These are phyloP conservation scores for Dendroctonus valens DNA, from an alignment of 1,140 invertebrate genomes.

Conservation along the genomic window DNA sequence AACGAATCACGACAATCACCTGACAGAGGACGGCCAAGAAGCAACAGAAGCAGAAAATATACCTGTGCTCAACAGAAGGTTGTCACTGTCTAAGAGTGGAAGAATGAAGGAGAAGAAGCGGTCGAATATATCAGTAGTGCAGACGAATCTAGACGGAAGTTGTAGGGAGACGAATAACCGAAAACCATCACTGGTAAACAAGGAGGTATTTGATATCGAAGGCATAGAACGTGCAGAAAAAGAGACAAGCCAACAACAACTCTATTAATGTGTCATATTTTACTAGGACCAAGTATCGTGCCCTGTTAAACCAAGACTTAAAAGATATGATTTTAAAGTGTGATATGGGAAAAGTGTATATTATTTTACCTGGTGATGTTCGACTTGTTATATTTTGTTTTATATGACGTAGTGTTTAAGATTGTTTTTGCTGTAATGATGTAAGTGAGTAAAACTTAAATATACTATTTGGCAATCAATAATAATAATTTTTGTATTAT, in stretches of 20 bases:
- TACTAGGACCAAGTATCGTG: slow-evolving; percentile 4
- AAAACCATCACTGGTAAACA: slow-evolving; percentile 12
- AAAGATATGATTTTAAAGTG: no score
- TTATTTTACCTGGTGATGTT: no score
- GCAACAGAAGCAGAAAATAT: slow-evolving; percentile 10
- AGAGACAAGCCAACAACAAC: neutral
- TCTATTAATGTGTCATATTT: no score
- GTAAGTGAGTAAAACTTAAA: no score
- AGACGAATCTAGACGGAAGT: neutral
- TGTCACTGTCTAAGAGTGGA: slow-evolving; percentile 31
- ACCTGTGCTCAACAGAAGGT: slow-evolving; percentile 18
- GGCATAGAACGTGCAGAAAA: slow-evolving; percentile 23
- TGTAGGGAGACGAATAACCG: neutral
- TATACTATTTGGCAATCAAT: no score
- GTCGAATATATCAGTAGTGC: slow-evolving; percentile 21
- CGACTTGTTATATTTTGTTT: no score
- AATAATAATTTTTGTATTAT: no score
- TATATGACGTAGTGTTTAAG: no score
- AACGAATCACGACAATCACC: neutral
- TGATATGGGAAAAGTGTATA: no score
- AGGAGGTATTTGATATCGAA: slow-evolving; percentile 28
- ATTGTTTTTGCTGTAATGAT: no score
- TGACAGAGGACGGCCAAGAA: slow-evolving; percentile 1
- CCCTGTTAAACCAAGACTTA: slow-evolving; percentile 7
- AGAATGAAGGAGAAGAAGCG: slow-evolving; percentile 32